A percentile compares a stretch with the other conserved stretches of the same genome.
Evolutionary conservation across 2,888 invertebrate genomes (phyloP).

Genomic region (Leucophenga maculata): DNA sequence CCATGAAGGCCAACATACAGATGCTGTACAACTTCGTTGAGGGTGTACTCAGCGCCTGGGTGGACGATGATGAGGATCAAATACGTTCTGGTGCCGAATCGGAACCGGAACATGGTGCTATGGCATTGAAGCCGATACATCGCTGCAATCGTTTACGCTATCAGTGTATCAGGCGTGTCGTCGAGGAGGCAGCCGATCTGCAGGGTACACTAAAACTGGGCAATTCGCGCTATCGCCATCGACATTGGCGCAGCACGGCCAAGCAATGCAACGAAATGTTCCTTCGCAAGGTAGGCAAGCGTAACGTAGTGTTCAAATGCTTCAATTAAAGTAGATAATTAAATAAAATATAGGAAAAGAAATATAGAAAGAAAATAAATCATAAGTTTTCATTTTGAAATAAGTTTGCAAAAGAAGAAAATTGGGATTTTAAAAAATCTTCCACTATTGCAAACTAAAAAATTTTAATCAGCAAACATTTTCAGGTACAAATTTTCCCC

Average conservation of each 20-base stretch:
- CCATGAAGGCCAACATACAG: constrained; percentile 83
- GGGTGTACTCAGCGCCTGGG: constrained; percentile 85
- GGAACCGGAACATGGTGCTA: constrained; percentile 79
- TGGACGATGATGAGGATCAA: constrained; percentile 77
- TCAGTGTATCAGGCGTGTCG: constrained; percentile 80
- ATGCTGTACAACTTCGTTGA: constrained; percentile 87
- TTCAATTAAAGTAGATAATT: too few species aligned
- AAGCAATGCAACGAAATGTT: constrained; percentile 92
- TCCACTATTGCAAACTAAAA: too few species aligned
- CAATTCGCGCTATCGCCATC: constrained; percentile 82
- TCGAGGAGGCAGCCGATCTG: constrained; percentile 80
- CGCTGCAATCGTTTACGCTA: constrained; percentile 77
- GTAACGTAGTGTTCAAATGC: background rate
- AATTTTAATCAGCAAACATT: too few species aligned
- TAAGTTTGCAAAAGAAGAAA: too few species aligned
- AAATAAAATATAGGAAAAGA: too few species aligned
- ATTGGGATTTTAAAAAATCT: too few species aligned
- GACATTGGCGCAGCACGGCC: constrained; percentile 88
- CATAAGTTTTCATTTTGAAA: too few species aligned
- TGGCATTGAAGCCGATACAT: constrained; percentile 70
- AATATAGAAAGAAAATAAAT: too few species aligned
- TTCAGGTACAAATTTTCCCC: too few species aligned
- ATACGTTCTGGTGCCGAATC: constrained; percentile 83
- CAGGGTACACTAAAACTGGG: constrained; percentile 79
- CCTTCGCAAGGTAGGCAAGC: constrained; percentile 84